Base-by-base conservation (phyloP, 2,113 vertebrate genomes). In the Hypomesus transpacificus region DNA sequence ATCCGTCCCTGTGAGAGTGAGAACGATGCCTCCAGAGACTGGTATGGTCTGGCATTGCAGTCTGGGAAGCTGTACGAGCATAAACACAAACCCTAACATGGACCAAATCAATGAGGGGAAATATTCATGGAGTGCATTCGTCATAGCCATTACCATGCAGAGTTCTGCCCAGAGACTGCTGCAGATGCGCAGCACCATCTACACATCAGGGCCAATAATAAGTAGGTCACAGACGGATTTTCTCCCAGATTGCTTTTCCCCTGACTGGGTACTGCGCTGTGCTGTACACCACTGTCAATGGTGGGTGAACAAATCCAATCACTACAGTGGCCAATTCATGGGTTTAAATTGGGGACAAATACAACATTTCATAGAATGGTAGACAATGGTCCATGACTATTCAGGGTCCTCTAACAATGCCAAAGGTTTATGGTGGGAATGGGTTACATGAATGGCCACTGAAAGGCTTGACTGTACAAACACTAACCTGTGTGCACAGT, bases 171-270 rank as follows among this genome's bases (percentile, higher is more conserved):
- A 18, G 61, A 18, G 3, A 63, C 61, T 18, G 28, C 17, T 63
- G 65, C 66, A 78, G 75, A 72, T 73, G 26, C 46, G 70, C 63
- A 56, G 68, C 24, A 76, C 76, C 46, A 34, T 62, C n/a, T 75
- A 39, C 28, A 71, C 57, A 69, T 58, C 34, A 63, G 28, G 17
- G 26, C 14, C 14, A 34, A 63, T 34, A 63, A 83, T 84, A 84
- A 82, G 67, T 80, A 69, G 74, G 70, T 73, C 81, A 81, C 61
- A 59, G 50, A 64, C 28, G 24, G 73, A 31, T 56, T 66, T 53
- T 28, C 22, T 4, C 8, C 26, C 60, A 17, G 26, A 34, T 28
- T 31, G 16, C 14, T n/a, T n/a, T 34, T 61, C 14, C 22, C 59
- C 26, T 13, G 16, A 26, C 21, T 24, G 57, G 21, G n/a, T 22